These are phyloP conservation scores for Rhabdornis inornatus DNA, from an alignment of 2,113 vertebrate species.

Conservation along the genomic window DNA sequence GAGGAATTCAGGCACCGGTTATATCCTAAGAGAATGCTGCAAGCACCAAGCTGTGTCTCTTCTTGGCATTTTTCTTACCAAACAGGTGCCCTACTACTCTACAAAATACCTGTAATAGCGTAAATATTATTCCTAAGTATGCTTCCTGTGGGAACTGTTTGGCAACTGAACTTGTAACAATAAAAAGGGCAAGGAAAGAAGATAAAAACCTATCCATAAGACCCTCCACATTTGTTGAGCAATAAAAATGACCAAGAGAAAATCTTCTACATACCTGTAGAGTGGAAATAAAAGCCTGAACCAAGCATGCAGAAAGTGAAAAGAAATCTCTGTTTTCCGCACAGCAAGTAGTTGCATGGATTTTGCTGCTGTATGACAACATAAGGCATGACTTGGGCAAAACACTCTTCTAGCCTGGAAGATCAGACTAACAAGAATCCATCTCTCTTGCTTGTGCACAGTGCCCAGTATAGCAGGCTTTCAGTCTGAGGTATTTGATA, in stretches of 20 bases:
- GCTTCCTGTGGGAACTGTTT: not conserved
- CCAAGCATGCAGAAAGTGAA: not conserved
- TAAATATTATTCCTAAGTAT: not conserved
- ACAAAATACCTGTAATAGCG: not conserved
- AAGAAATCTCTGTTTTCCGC: not conserved
- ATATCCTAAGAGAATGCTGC: not conserved
- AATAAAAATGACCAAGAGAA: not conserved
- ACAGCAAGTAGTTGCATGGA: not conserved
- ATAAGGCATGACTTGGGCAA: not conserved
- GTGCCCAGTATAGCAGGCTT: not conserved
- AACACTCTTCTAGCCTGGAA: not conserved
- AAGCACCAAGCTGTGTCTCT: not conserved
- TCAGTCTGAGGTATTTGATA: not conserved
- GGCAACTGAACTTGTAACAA: not conserved
- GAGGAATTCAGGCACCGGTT: not conserved
- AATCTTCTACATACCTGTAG: not conserved
- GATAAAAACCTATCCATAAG: not conserved
- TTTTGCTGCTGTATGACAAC: not conserved
- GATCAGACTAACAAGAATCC: not conserved
- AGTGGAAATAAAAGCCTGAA: not conserved
- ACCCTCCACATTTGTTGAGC: not conserved
- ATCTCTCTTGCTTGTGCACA: not conserved
- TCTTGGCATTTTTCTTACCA: not conserved
- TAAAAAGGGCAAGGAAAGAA: not conserved
- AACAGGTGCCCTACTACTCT: not conserved